Conservation (phyloP, 2,888 invertebrate genomes). For the Deilephila porcellus region DNA sequence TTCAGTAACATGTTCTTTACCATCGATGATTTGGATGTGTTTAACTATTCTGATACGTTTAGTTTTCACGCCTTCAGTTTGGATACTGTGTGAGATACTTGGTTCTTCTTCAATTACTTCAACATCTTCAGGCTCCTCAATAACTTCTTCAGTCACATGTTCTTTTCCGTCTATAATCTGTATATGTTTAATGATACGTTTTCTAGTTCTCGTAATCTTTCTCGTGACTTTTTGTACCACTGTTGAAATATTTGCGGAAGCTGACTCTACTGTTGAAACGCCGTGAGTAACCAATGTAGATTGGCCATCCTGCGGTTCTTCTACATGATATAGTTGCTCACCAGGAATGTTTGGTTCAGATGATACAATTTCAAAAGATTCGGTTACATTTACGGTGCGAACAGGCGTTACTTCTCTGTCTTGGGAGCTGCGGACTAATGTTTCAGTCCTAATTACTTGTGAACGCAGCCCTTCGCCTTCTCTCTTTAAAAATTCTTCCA, state of each 20-base stretch:
- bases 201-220: conserved; percentile 89
- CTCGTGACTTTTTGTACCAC: conserved; percentile 91
- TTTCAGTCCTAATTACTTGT: conserved; percentile 40
- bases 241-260: conserved; percentile 79
- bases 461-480: conserved; percentile 50
- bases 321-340: conserved; percentile 52
- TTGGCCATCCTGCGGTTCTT: conserved; percentile 59
- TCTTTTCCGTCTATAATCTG: conserved; percentile 93
- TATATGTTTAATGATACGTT: conserved; percentile 90
- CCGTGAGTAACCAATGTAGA: conserved; percentile 50
- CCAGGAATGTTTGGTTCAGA: conserved; percentile 39
- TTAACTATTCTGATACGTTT: conserved; percentile 86
- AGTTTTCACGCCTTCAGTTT: conserved; percentile 64
- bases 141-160: conserved; percentile 91
- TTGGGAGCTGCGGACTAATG: conserved; percentile 37
- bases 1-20: conserved; percentile 91
- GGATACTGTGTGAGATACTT: conserved; percentile 55
- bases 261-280: conserved; percentile 54
- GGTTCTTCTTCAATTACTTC: conserved; percentile 88
- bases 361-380: conserved; percentile 49
- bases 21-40: conserved; percentile 89
- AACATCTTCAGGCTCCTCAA: conserved; percentile 93
- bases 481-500: conserved; percentile 62
- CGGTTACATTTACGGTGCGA: conserved; percentile 45
- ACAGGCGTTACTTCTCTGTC: conserved; percentile 27